Conservation (phyloP, 2,797 vertebrate genomes). For the Notamacropus eugenii region DNA sequence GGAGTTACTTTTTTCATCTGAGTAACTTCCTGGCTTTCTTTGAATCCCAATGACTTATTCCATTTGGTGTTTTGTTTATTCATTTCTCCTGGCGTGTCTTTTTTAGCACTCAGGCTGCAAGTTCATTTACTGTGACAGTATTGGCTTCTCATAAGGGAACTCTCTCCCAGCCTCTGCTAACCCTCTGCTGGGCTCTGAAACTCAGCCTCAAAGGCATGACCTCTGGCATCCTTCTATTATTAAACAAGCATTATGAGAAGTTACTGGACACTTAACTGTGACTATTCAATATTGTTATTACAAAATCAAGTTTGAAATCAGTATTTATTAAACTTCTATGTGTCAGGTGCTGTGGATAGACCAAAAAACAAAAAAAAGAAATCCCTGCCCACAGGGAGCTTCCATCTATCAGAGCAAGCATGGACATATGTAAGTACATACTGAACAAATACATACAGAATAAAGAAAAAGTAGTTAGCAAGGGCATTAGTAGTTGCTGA, state of each 20-base stretch:
- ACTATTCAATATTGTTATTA: background rate
- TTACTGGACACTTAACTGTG: background rate
- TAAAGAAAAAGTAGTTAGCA: background rate
- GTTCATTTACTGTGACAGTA: background rate
- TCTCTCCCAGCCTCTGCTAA: background rate
- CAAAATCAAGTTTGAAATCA: background rate
- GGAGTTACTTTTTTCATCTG: background rate
- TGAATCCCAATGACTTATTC: background rate
- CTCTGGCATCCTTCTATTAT: background rate
- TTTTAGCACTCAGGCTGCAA: background rate
- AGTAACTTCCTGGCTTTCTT: background rate
- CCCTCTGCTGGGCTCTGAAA: background rate
- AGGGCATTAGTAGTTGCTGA: background rate
- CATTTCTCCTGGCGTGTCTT: background rate
- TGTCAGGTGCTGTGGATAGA: background rate
- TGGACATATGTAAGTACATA: background rate
- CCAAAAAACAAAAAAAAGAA: background rate
- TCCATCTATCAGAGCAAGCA: background rate
- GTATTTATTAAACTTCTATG: background rate
- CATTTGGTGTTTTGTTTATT: background rate
- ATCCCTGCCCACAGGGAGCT: background rate
- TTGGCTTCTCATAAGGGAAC: background rate
- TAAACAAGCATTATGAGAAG: background rate
- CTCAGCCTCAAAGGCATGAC: background rate
- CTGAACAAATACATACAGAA: background rate